These are phyloP conservation scores for Heliocidaris erythrogramma DNA, from an alignment of 35 echinoderm and acorn worm genomes.

Conservation along the genomic window DNA sequence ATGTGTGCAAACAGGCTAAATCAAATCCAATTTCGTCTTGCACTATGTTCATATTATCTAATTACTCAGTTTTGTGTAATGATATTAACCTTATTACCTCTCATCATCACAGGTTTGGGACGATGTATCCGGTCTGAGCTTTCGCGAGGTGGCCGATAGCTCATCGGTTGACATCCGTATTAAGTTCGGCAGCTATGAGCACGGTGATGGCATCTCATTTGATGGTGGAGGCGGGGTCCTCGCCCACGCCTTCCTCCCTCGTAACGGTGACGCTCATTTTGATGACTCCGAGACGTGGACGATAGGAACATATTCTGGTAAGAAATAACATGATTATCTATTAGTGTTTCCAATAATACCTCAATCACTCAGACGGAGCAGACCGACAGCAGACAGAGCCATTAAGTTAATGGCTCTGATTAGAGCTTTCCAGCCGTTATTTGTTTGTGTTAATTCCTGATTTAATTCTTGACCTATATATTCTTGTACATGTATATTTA, in stretches of 20 bases:
- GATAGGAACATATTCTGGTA: slow-evolving; percentile 34
- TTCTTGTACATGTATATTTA: no score
- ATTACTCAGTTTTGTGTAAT: neutral
- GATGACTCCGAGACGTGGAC: slow-evolving; percentile 78
- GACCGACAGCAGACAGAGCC: neutral
- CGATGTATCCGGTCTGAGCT: slow-evolving; percentile 63
- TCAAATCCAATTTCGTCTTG: no score
- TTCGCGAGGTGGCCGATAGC: slow-evolving; percentile 34
- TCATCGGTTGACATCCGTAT: slow-evolving; percentile 61
- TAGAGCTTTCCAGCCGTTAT: no score
- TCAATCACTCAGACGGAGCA: neutral
- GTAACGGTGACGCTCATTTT: slow-evolving; percentile 65
- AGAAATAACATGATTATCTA: slow-evolving; percentile 3
- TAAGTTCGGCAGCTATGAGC: slow-evolving; percentile 53
- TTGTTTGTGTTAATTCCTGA: no score
- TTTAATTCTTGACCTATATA: no score
- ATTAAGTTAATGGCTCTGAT: no score
- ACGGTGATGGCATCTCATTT: slow-evolving; percentile 72
- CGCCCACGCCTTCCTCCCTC: slow-evolving; percentile 76
- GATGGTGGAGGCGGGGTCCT: slow-evolving; percentile 71
- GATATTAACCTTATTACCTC: neutral
- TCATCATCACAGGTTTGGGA: slow-evolving; percentile 68
- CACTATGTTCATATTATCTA: no score
- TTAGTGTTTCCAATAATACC: neutral
- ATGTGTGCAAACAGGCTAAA: no score